Evolutionary conservation across 2,888 invertebrate genomes (phyloP), one percentile per base, ranked within the genome.

Genomic region (Glaucopsyche alexis): DNA sequence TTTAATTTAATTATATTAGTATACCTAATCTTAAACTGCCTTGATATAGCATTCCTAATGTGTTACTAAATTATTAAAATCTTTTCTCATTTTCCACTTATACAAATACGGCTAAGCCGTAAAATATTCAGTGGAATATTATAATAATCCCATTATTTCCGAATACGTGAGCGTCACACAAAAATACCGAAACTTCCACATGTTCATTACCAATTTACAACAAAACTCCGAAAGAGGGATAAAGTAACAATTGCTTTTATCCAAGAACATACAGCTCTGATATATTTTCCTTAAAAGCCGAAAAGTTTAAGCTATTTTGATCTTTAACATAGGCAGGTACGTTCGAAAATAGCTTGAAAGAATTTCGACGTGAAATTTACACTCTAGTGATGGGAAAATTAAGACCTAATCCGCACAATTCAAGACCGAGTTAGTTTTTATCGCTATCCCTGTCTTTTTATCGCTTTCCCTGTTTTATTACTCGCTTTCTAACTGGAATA

Each of bases 161-260:
- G 69, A 60, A 72, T 60, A 47, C 67, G 55, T 71, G 65, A 60
- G 71, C 66, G 71, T 47, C 45, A 65, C 73, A 73, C 60, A 60
- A 60, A 60, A 60, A 60, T 38, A 60, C n/a, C 13, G 9, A 16
- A 67, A 42, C 45, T 67, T 42, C 16, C 42, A 67, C 67, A 67
- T 42, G 40, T 67, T 67, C 67, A 67, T 67, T 19, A 67, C 67
- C 45, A 67, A 42, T 67, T 67, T 67, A 67, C 42, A 67, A 45
- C 67, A 14, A 69, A 69, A 69, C 69, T 69, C 13, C 69, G 29
- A 69, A 69, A 69, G 47, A 69, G 47, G 29, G 49, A 42, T 67
- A 45, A 67, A 67, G 67, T 67, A 69, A 69, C 69, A 69, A 69
- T 49, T 49, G 69, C 69, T 69, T 69, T 69, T 69, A 69, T 69